Percentiles rank a stretch among this genome's conserved stretches.
Evolutionary conservation across 2,113 vertebrate genomes (phyloP).

Genomic region (Hippocampus zosterae): DNA sequence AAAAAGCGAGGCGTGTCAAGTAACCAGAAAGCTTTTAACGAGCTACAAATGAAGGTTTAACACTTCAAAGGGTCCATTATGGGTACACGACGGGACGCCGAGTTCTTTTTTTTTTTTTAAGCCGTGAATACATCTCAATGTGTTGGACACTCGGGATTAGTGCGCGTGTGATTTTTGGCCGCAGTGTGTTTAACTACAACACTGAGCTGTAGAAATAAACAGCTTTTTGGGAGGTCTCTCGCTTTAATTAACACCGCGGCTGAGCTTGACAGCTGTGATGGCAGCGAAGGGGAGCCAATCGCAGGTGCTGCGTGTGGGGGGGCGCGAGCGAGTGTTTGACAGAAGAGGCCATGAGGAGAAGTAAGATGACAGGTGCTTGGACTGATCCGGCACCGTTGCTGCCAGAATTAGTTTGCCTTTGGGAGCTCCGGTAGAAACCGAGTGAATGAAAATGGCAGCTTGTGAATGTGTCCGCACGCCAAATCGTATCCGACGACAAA

Average conservation of each 20-base stretch:
- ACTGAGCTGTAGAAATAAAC: conserved; percentile 27
- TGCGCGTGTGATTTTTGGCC: conserved; percentile 12
- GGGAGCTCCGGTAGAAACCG: conserved; percentile 39
- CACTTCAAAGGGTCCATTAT: conserved; percentile 1
- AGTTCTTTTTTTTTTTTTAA: not conserved
- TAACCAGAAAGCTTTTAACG: not conserved
- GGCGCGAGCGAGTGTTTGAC: conserved; percentile 55
- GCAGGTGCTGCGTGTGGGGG: conserved; percentile 55
- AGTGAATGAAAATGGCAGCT: conserved; percentile 55
- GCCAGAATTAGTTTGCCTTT: conserved; percentile 53
- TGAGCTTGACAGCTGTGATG: conserved; percentile 61
- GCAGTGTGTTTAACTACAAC: conserved; percentile 15
- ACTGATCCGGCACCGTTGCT: conserved; percentile 50
- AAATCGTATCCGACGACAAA: not conserved
- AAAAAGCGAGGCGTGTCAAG: conserved; percentile 8
- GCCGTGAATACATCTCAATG: not conserved
- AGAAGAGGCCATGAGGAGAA: conserved; percentile 59
- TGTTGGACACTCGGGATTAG: conserved; percentile 7
- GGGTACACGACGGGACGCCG: not conserved
- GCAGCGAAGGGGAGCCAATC: conserved; percentile 49
- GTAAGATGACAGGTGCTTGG: conserved; percentile 65
- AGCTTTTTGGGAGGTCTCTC: conserved; percentile 57
- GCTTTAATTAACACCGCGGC: conserved; percentile 64
- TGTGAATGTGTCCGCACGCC: conserved; percentile 33
- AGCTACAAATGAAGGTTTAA: not conserved